phyloP scores from a whole-genome alignment of 2,888 invertebrate species.

The Drosophila paracracens region DNA sequence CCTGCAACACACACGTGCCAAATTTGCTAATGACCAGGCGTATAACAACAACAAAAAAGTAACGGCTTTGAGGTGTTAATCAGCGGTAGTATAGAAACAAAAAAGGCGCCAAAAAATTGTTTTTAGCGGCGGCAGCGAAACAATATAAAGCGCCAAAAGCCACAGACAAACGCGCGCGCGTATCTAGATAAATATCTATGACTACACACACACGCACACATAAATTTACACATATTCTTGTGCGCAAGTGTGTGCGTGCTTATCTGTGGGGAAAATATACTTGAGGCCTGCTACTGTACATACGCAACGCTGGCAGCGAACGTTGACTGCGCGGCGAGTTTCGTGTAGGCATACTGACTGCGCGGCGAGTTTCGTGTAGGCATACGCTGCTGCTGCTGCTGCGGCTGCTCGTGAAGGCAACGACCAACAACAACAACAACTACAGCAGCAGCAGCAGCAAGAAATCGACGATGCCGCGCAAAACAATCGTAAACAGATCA shows the following conservation, averaged over 20 bases:
- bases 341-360: constrained; percentile 42
- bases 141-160: constrained; percentile 66
- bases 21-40: constrained; percentile 50
- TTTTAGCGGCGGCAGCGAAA: constrained; percentile 24
- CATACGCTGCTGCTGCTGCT: constrained; percentile 26
- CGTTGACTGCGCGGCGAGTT: constrained; percentile 31
- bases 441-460: constrained; percentile 41
- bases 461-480: constrained; percentile 46
- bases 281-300: constrained; percentile 78
- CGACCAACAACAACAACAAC: constrained; percentile 56
- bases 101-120: constrained; percentile 28
- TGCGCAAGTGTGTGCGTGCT: constrained; percentile 10
- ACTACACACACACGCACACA: constrained; percentile 8
- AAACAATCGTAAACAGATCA: constrained; percentile 83
- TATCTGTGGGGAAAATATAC: constrained; percentile 68
- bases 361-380: constrained; percentile 40
- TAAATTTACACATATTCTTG: neutral
- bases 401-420: constrained; percentile 57
- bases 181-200: constrained; percentile 74
- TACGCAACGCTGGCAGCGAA: constrained; percentile 49
- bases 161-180: constrained; percentile 61
- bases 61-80: constrained; percentile 75
- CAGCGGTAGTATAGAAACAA: constrained; percentile 42
- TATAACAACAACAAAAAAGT: constrained; percentile 11
- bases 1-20: constrained; percentile 48